Evolutionary conservation across 2,797 vertebrate species (phyloP), one percentile per base, ranked within the genome.

Genomic region (Coregonus suidteri): DNA sequence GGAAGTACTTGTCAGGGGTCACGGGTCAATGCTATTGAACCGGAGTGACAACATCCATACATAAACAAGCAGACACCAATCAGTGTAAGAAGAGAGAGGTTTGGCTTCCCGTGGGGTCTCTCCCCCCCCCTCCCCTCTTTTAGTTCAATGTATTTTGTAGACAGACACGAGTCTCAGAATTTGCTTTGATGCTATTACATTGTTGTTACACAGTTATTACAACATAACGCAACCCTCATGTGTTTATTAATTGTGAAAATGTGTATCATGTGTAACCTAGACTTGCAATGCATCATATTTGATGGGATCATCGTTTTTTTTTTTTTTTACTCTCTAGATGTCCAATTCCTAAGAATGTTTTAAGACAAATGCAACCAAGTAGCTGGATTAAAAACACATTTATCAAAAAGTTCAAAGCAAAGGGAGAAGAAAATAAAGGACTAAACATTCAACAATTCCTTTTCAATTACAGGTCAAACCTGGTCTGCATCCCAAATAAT

Each of bases 1-100:
- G 94, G 92, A 95, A 93, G 90, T 85, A 92, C 94, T 94, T 93
- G 84, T 90, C 54, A 25, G 4, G 78, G 90, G 93, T 93, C 92
- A 90, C 52, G 91, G 92, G 91, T 93, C 92, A 85, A 84, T 79
- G 84, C 89, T 88, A 87, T 94, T 93, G 91, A 93, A 93, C 90
- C 87, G 88, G 93, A 92, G 91, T 93, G 93, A 93, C 91, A 92
- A 91, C 86, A 77, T 89, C 83, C 81, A 53, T 78, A 53, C 15
- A 77, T 82, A 90, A 93, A 94, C 91, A 92, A 47, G 88, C 84
- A 86, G 83, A 11, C 41, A 47, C 41, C 76, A 79, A 75, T 74
- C 77, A 37, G 82, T 30, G 85, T 86, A 89, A 90, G 84, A 85
- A 90, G 75, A 70, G 89, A 87, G 81, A 87, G 53, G 83, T 78